Evolutionary conservation across 2,888 invertebrate genomes (phyloP).

Genomic region (Tachina lurida): DNA sequence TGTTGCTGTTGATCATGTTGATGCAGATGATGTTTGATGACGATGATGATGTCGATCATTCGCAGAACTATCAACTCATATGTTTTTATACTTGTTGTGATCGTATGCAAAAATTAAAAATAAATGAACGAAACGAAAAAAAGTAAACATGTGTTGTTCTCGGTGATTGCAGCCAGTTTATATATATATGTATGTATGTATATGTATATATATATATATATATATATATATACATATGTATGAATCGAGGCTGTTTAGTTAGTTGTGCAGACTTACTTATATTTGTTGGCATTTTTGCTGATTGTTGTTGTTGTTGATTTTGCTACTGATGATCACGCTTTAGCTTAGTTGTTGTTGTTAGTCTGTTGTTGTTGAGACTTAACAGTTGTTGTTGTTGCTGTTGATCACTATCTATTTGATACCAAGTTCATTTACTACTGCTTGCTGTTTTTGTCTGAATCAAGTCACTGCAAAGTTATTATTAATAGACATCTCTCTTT

Average conservation of each 20-base stretch:
- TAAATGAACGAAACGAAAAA: background rate
- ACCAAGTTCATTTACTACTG: slow-evolving; percentile 65
- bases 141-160: slow-evolving; percentile 61
- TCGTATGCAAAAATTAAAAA: slow-evolving; percentile 63
- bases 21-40: slow-evolving; percentile 63
- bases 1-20: slow-evolving; percentile 69
- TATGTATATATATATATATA: too few species aligned
- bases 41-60: slow-evolving; percentile 70
- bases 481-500: slow-evolving; percentile 63
- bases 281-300: slow-evolving; percentile 38
- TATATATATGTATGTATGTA: too few species aligned
- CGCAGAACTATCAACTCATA: slow-evolving; percentile 66
- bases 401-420: slow-evolving; percentile 62
- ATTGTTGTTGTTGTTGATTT: slow-evolving; percentile 33
- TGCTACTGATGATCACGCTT: slow-evolving; percentile 67
- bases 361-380: slow-evolving; percentile 44
- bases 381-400: slow-evolving; percentile 55
- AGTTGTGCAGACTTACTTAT: slow-evolving; percentile 11
- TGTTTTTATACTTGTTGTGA: slow-evolving; percentile 52
- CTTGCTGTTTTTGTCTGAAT: slow-evolving; percentile 18
- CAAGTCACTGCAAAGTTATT: slow-evolving; percentile 57
- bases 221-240: too few species aligned
- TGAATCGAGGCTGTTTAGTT: slow-evolving; percentile 36
- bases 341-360: slow-evolving; percentile 48
- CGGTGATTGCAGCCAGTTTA: slow-evolving; percentile 27